Conservation (phyloP, 2,113 vertebrate species). For the Castor canadensis region DNA sequence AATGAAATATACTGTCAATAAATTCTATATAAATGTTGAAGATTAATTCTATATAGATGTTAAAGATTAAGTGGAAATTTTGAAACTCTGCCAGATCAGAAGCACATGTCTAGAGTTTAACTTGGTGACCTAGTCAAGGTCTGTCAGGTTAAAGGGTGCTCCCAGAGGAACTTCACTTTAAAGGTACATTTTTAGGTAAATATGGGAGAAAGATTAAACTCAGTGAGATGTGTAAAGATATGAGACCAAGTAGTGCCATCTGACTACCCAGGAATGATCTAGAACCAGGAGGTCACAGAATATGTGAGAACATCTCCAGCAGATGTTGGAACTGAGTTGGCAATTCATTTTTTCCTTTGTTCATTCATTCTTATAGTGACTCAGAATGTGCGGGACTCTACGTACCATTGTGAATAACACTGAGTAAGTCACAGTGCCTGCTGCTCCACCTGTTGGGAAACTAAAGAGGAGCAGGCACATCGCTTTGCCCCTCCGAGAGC, state of each 20-base stretch:
- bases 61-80: background rate
- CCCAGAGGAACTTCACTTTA: background rate
- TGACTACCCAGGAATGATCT: background rate
- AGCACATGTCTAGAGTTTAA: background rate
- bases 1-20: background rate
- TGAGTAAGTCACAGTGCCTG: background rate
- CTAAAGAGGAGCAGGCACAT: background rate
- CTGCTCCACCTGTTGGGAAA: background rate
- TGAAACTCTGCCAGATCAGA: background rate
- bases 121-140: background rate
- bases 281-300: background rate
- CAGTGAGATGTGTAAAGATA: background rate
- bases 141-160: background rate
- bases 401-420: background rate
- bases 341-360: background rate
- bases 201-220: background rate
- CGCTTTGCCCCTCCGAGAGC: background rate
- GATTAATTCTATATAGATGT: no score
- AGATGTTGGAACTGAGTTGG: background rate
- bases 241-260: background rate
- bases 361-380: background rate
- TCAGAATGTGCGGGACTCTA: background rate
- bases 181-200: background rate
- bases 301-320: background rate
- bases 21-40: background rate